These are phyloP conservation scores for Yponomeuta cagnagella DNA, from an alignment of 2,888 invertebrate genomes.

Conservation along the genomic window DNA sequence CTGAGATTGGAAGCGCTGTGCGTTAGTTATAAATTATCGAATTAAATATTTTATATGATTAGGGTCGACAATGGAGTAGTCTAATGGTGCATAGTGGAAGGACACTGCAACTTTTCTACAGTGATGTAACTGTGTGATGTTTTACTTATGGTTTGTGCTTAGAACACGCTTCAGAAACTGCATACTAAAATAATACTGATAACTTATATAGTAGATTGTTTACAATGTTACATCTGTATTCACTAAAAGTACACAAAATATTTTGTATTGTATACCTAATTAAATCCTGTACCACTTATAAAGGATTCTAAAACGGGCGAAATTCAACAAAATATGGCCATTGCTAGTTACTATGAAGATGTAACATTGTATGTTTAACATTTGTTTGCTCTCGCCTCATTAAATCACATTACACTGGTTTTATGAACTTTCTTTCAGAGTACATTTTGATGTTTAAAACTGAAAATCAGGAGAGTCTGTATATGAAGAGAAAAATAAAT, in stretches of 20 bases:
- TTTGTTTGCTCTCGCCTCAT: conserved; percentile 23
- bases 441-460: conserved; percentile 51
- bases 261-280: neutral
- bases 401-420: conserved; percentile 29
- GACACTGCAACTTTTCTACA: conserved; percentile 10
- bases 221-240: conserved; percentile 1
- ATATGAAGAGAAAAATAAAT: conserved; percentile 58
- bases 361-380: neutral
- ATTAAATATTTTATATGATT: conserved; percentile 12
- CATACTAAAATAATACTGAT: conserved; percentile 7
- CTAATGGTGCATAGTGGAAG: conserved; percentile 11
- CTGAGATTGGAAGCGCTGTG: conserved; percentile 11
- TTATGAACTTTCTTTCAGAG: conserved; percentile 44
- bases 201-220: neutral
- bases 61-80: neutral
- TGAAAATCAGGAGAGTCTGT: conserved; percentile 63
- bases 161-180: conserved; percentile 48
- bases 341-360: neutral
- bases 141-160: conserved; percentile 54
- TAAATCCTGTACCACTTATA: neutral
- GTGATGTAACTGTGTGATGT: conserved; percentile 52
- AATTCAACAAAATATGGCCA: neutral
- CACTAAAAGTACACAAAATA: neutral
- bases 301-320: neutral
- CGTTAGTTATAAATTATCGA: conserved; percentile 14